Base-by-base conservation (phyloP, 2,888 invertebrate genomes). In the Thalpophila matura region DNA sequence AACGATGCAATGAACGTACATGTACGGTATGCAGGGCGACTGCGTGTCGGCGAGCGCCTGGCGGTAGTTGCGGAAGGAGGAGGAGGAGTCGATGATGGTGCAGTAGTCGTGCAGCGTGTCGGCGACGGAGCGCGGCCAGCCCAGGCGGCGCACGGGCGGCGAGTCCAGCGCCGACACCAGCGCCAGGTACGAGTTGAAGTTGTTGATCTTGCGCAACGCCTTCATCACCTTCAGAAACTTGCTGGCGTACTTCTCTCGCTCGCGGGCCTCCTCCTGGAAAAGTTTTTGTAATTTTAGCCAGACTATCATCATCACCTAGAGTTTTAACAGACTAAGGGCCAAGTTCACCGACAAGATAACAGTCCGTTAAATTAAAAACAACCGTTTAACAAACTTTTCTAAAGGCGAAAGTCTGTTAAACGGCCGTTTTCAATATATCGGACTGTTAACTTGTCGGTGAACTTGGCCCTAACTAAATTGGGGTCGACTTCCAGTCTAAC, bases 171-270 rank as follows among this genome's bases (percentile, higher is more conserved):
- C 99, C 6, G 99, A 99, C 66, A 99, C 95, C 72, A 99, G 95
- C 7, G 99, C 99, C 84, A 99, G 95, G 95, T 99, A 99, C 42
- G 99, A 99, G 95, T 99, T 99, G 93, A 99, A 99, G 92, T 99
- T 99, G 94, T 99, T 99, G 91, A 99, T 97, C 91, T 99, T 99
- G 65, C 99, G 96, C 73, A 99, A 95, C 88, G 99, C 98, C 94
- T 99, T 99, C 99, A 99, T 99, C 70, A 99, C 99, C 92, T 99
- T 99, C 14, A 99, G 98, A 91, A 99, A 99, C 89, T 99, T 99
- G 84, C 97, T 97, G 61, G 98, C 98, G 89, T 98, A 98, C 86
- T 97, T 98, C 91, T 99, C 99, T 29, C 99, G 96, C 83, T 99
- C 99, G 84, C 98, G 98, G n/a, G 98, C 98, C 85, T 99, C 99